Base-by-base conservation (phyloP, 2,797 vertebrate genomes). In the Glyptemys insculpta region DNA sequence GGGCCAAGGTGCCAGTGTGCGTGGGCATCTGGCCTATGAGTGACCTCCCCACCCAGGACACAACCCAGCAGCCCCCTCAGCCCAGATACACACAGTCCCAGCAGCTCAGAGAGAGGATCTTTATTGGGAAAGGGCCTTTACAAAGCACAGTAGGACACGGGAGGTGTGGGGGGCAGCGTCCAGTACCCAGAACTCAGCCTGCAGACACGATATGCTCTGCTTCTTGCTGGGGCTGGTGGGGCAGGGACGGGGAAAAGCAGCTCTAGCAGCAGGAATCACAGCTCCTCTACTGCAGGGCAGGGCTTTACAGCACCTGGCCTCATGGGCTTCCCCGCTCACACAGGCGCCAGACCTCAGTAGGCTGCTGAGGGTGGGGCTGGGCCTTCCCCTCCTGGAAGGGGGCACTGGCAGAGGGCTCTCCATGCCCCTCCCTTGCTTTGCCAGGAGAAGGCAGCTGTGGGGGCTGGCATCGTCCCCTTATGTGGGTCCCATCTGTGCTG, bases 41-140 rank as follows among this genome's bases (percentile, higher is more conserved):
- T 23, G 65, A 41, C 65, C n/a, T 6, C 34, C 65, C n/a, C 19
- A 3, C 65, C 19, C n/a, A 23, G 65, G 19, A 37, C 19, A 23
- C n/a, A 23, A 5, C 8, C 16, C 65, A 11, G 8, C n/a, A 72
- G 18, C n/a, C n/a, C 18, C 19, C n/a, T 23, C n/a, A 37, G n/a
- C 65, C n/a, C 18, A 21, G 65, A 16, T 31, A 16, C 41, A 44
- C 74, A 47, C 37, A 44, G 72, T 4, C 25, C 41, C 1, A 10
- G 62, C 52, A 47, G 50, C 50, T 5, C 1, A 2, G 49, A 65
- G 49, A 27, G 18, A 78, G 34, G 31, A 19, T 5, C 2, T 91
- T 95, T 96, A 91, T 94, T 95, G 21, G 84, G 52, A 29, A 29
- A 76, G 25, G 41, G 74, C 25, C 44, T 76, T 76, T 29, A 47